Percentiles rank a stretch among this genome's conserved stretches.
Conservation (phyloP, 1,140 invertebrate genomes). For the Oedothorax gibbosus region DNA sequence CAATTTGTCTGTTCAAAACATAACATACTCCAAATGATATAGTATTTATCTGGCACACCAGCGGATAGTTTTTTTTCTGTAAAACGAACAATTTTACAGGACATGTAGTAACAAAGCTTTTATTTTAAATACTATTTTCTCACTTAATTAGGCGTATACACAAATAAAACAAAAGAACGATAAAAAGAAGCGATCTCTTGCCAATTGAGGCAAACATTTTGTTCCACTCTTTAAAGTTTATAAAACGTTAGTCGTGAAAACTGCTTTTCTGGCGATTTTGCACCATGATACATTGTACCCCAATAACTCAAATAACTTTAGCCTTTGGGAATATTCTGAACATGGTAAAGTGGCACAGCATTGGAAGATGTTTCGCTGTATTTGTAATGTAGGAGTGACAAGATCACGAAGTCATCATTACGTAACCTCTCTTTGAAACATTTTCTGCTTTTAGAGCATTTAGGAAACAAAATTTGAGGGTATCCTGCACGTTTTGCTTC, state of each 20-base stretch:
- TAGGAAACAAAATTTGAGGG: too few relatives aligned
- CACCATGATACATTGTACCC: slow-evolving; percentile 31
- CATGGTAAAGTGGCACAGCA: neutral
- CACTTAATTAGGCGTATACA: neutral
- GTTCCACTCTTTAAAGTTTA: slow-evolving; percentile 4
- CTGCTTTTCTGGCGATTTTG: slow-evolving; percentile 11
- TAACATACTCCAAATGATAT: neutral
- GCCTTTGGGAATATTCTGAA: slow-evolving; percentile 19
- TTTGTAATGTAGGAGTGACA: too few relatives aligned
- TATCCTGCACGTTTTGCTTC: neutral
- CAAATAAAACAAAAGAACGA: neutral
- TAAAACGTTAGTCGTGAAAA: slow-evolving; percentile 28
- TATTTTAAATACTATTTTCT: neutral
- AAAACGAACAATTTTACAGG: neutral
- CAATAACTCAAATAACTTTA: slow-evolving; percentile 31
- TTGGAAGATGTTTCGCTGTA: neutral
- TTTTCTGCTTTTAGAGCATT: too few relatives aligned
- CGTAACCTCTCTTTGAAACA: too few relatives aligned
- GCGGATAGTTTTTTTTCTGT: neutral
- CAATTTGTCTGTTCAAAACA: neutral
- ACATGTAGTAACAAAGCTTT: neutral
- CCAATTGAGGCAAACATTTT: slow-evolving; percentile 14
- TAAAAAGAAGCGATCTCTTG: slow-evolving; percentile 4
- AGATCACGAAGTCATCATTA: too few relatives aligned
- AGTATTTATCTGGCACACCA: neutral